Percentiles rank a stretch among this genome's conserved stretches.
Evolutionary conservation across 2,113 vertebrate genomes (phyloP).

Genomic region (Sciurus niger): DNA sequence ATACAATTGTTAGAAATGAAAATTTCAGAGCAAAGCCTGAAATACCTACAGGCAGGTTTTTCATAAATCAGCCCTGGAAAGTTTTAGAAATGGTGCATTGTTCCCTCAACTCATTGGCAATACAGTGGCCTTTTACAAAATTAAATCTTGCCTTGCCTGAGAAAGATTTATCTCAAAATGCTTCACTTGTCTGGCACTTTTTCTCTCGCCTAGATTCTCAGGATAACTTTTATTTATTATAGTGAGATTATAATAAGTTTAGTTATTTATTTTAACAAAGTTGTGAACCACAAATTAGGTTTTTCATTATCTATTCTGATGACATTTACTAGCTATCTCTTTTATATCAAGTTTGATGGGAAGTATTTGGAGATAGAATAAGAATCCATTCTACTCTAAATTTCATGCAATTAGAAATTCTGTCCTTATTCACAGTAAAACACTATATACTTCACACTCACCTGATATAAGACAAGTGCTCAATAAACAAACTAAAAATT

Average conservation of each 20-base stretch:
- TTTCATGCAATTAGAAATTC: background rate
- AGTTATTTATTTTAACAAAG: background rate
- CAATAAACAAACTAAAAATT: constrained; percentile 5
- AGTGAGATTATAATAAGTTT: constrained; percentile 3
- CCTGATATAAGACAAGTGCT: background rate
- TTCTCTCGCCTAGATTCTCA: background rate
- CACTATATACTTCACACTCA: background rate
- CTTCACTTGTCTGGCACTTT: background rate
- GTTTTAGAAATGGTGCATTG: background rate
- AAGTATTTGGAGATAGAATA: background rate
- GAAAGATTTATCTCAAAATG: constrained; percentile 28
- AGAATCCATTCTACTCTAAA: background rate
- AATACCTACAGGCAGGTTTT: constrained; percentile 38
- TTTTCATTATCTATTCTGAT: constrained; percentile 31
- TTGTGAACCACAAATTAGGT: background rate
- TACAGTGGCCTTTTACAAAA: constrained; percentile 17
- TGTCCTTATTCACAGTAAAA: background rate
- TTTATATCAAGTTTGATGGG: background rate
- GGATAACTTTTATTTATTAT: background rate
- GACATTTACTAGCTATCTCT: background rate
- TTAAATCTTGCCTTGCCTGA: background rate
- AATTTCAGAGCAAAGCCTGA: background rate
- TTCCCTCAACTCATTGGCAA: background rate
- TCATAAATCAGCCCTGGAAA: constrained; percentile 21
- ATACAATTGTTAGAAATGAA: constrained; percentile 52